Evolutionary conservation across 2,888 invertebrate genomes (phyloP), one percentile per base, ranked within the genome.

Genomic region (Drosophila paracracens): DNA sequence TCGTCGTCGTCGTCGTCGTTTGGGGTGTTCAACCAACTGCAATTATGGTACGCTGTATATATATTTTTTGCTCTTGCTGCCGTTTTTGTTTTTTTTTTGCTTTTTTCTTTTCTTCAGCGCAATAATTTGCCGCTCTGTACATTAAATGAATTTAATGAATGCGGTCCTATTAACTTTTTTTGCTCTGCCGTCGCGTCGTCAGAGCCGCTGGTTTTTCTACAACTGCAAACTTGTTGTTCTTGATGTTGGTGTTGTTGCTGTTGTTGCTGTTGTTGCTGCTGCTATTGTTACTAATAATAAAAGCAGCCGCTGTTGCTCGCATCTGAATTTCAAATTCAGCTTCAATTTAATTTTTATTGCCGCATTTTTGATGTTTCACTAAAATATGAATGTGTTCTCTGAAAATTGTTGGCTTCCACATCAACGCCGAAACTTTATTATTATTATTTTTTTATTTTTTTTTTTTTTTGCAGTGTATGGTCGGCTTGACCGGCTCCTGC

Each of bases 141-240:
- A 91, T 88, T 89, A 91, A 92, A 91, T 91, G 91, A 86, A 91
- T 91, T 91, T 91, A 92, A 92, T 91, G 92, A 91, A 90, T 91
- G 91, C 91, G 82, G 89, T 90, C 87, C 88, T 83, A 91, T 91
- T 91, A 91, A 86, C 72, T 85, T 85, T 90, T 33, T 88, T 86
- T 81, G 64, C 63, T 68, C 64, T 61, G 76, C 43, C 54, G 56
- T 60, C 76, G 69, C 54, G 56, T 63, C 76, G 75, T 54, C 64
- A 52, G 66, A 43, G 62, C 54, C 71, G 56, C 65, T 62, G 50
- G 63, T 72, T 60, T 67, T 81, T 66, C 66, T 76, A 59, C 66
- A 73, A 79, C 76, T 76, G 70, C 66, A 67, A 74, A 70, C 66
- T 57, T 71, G 59, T 62, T 70, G 61, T 58, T 79, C 38, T 29